Base-by-base conservation (phyloP, 2,797 vertebrate genomes). In the Crax fasciolata region DNA sequence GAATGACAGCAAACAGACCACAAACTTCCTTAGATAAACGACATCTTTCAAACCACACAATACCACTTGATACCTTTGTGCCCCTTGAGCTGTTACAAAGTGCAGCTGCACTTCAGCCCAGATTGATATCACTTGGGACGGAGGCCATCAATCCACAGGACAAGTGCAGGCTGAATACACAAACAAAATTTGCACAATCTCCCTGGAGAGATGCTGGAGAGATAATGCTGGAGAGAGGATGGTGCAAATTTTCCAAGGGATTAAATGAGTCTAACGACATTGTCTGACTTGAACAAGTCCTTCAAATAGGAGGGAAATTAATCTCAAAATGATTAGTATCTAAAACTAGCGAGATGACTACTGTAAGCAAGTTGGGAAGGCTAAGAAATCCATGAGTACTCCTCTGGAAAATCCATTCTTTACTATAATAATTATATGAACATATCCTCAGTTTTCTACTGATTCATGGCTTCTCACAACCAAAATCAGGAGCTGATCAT, bases 1-100 rank as follows among this genome's bases (percentile, higher is more conserved):
- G 75, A 93, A 88, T 97, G 97, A 96, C 81, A 95, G 96, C 89
- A 96, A 96, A 95, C 97, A 97, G 92, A 95, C 32, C 71, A 68
- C 96, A 94, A 96, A 70, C 93, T 78, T 96, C 81, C 86, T 58
- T 28, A 96, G 96, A 97, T 96, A 97, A 97, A 96, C 4, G 10
- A 76, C 89, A 75, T 93, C 95, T 96, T 91, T 88, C 71, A 78
- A 95, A 61, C 16, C 68, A 61, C 84, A 95, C 89, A 94, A 62
- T 77, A 70, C 65, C 93, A 95, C 97, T 97, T 95, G 84, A 97
- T 96, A 78, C 61, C 74, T 95, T 44, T 91, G 87, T 95, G 87
- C 75, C 76, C 88, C 92, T 95, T 41, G 76, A 94, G 76, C 88
- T 89, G 86, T 59, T 97, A 96, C 96, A 96, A 96, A 97, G 90